Base-by-base conservation (phyloP, 2,113 vertebrate species). In the Argyrosomus japonicus region DNA sequence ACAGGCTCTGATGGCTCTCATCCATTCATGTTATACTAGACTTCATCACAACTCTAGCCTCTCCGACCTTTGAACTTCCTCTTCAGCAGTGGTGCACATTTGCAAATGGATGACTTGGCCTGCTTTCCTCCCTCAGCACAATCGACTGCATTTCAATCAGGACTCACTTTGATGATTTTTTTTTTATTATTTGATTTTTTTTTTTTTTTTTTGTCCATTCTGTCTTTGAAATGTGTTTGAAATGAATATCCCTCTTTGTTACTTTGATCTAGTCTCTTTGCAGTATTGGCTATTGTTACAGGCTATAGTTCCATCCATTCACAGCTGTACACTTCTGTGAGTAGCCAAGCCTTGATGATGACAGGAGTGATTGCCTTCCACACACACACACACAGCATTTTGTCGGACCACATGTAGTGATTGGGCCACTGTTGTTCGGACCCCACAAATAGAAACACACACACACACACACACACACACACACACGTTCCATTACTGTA, bases 211-310 rank as follows among this genome's bases (percentile, higher is more conserved):
- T 40, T 54, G 71, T 89, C n/a, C 23, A 69, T 79, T 54, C 70
- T 43, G 54, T 69, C 65, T 61, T 74, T 78, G 74, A 84, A 86
- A 89, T 87, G 60, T 79, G 81, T 84, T 89, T 81, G 64, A 87
- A 87, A 87, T 84, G 19, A 79, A 83, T 84, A 68, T 69, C 32
- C 48, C 57, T 75, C 60, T 79, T 51, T 78, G 56, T 79, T 68
- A 63, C 84, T 84, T 79, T 89, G 81, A 84, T 87, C 53, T 78
- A 67, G 48, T 53, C 78, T 64, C 82, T 88, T 68, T 75, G 25
- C 63, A 69, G 58, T 47, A 68, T 45, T 54, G 48, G 56, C 69
- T 61, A 63, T 86, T 81, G 69, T 89, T 56, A 18, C 25, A n/a
- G 47, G 67, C 29, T 53, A 77, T 53, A 77, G 70, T 80, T 21